phyloP scores from a whole-genome alignment of 2,113 vertebrate genomes.

The Arvicanthis niloticus region DNA sequence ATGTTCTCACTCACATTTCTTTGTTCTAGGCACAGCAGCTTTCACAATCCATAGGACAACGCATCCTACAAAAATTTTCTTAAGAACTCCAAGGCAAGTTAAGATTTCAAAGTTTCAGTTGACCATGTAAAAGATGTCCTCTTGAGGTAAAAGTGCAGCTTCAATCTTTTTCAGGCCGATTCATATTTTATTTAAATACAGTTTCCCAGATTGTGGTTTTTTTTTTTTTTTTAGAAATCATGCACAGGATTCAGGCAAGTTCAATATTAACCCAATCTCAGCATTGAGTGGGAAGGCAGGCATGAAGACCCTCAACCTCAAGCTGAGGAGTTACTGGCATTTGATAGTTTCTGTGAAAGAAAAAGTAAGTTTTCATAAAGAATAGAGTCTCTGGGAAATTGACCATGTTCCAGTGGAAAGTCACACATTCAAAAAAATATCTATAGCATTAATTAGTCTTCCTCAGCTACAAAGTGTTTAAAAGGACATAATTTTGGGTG shows the following conservation, averaged over 20 bases:
- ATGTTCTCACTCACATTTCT: slow-evolving; percentile 88
- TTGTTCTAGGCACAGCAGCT: slow-evolving; percentile 60
- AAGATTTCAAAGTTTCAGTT: slow-evolving; percentile 61
- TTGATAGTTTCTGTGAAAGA: neutral
- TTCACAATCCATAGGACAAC: slow-evolving; percentile 83
- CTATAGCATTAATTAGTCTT: neutral
- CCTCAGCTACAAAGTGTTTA: neutral
- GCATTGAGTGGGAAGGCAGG: neutral
- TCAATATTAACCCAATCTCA: neutral
- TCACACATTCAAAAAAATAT: neutral
- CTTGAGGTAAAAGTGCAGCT: slow-evolving; percentile 74
- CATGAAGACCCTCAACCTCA: neutral
- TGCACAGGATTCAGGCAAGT: neutral
- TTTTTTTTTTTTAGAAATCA: neutral
- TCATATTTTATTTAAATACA: accelerated
- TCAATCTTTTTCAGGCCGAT: neutral
- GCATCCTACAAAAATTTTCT: slow-evolving; percentile 76
- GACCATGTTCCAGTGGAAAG: neutral
- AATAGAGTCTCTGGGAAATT: neutral
- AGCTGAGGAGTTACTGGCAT: neutral
- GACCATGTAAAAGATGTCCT: slow-evolving; percentile 76
- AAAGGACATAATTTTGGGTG: too few species aligned
- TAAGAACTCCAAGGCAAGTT: slow-evolving; percentile 71
- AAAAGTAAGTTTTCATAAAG: neutral
- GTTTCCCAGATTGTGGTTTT: neutral